A percentile compares a stretch with the other conserved stretches of the same genome.
Evolutionary conservation across 2,888 invertebrate genomes (phyloP).

Genomic region (Watsonalla binaria): DNA sequence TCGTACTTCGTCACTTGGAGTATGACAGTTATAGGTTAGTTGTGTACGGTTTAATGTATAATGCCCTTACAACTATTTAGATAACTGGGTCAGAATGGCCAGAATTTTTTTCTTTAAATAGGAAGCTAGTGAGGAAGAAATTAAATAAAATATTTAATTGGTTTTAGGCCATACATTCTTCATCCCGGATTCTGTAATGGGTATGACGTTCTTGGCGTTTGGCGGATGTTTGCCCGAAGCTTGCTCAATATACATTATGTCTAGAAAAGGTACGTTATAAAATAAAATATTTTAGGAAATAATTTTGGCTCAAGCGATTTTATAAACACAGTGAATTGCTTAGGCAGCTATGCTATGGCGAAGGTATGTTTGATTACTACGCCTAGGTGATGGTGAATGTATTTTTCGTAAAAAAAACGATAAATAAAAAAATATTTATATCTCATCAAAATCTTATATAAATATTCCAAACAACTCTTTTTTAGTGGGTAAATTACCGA

Average conservation of each 20-base stretch:
- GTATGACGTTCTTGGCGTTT: constrained; percentile 92
- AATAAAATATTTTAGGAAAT: not conserved
- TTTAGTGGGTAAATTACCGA: no score
- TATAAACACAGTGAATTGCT: no score
- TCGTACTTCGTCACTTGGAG: constrained; percentile 96
- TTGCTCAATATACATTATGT: constrained; percentile 89
- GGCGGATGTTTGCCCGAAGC: constrained; percentile 93
- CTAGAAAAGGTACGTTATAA: constrained; percentile 84
- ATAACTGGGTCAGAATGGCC: not conserved
- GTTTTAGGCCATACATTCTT: constrained; percentile 83
- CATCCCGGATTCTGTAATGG: constrained; percentile 94
- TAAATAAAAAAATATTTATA: no score
- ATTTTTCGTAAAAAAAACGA: no score
- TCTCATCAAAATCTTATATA: no score
- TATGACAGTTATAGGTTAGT: constrained; percentile 88
- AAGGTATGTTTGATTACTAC: no score
- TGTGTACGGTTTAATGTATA: not conserved
- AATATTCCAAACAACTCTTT: no score
- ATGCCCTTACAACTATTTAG: not conserved
- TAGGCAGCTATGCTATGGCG: no score
- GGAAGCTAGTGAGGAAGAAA: no score
- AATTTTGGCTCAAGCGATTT: no score
- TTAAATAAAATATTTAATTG: not conserved
- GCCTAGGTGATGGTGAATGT: no score
- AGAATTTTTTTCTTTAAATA: no score